Evolutionary conservation across 2,797 vertebrate species (phyloP), one percentile per base, ranked within the genome.

Genomic region (Trachurus trachurus): DNA sequence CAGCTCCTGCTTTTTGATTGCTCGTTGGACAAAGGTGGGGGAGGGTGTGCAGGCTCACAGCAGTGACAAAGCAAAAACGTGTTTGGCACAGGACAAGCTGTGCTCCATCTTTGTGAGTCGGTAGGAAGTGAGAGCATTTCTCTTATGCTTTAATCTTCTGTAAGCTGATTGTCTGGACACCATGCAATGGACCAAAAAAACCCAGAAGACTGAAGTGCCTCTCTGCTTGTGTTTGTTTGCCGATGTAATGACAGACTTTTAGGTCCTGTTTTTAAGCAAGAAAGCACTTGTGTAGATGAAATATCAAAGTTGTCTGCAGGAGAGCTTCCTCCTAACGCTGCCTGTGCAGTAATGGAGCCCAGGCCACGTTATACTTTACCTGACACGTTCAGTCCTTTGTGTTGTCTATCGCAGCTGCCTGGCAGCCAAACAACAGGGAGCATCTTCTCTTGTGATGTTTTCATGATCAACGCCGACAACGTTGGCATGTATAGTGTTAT

Each of bases 11-110:
- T 50, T 82, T 90, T 75, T 84, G 65, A 85, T 75, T 67, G 67
- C 84, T 44, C 61, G 84, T 84, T 81, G 69, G 75, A 81, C 69
- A 39, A 64, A 82, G 82, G 83, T 64, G 82, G 81, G 87, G 87
- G 90, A 79, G 84, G 89, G 82, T 59, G 69, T 9, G 66, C 72
- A 69, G 80, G 75, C 89, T 84, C 74, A 66, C 78, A 91, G 90
- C 92, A 89, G 90, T 95, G 94, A 95, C 93, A 45, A 92, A 88
- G 94, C 94, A 94, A 87, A 92, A 95, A 92, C 53, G 76, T 86
- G 87, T 82, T 17, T 22, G 68, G 84, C 74, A 73, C 87, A 85
- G 90, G 87, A 91, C 92, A 81, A 82, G 87, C 88, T 92, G 93
- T 90, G 80, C 90, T 92, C 84, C 78, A 87, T 92, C 88, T 87